phyloP scores from a whole-genome alignment of 2,113 vertebrate species.

The Micronisus gabar region DNA sequence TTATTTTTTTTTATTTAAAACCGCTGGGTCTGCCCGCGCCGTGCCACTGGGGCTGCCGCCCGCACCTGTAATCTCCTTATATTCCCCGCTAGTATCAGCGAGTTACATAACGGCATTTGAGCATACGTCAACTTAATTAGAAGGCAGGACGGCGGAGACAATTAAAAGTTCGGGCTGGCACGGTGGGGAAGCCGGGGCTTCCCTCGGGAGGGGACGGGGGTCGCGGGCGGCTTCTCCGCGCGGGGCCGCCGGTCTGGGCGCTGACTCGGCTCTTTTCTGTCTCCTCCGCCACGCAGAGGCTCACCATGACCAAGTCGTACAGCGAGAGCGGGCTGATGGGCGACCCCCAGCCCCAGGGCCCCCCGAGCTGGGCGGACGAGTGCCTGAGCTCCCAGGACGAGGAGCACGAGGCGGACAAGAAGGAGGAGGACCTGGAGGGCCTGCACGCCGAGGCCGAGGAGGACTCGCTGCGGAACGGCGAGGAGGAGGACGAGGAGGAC shows the following conservation, averaged over 20 bases:
- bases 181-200: not conserved
- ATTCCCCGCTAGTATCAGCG: conserved; percentile 6
- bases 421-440: conserved; percentile 64
- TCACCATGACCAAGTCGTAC: conserved; percentile 92
- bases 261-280: conserved; percentile 11
- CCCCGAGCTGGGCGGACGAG: conserved; percentile 79
- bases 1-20: not conserved
- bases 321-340: conserved; percentile 84
- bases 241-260: not conserved
- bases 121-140: not conserved
- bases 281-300: conserved; percentile 58
- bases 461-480: conserved; percentile 60
- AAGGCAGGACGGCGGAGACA: not conserved
- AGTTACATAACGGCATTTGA: conserved; percentile 61
- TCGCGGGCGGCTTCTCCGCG: not conserved
- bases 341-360: conserved; percentile 78
- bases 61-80: conserved; percentile 41
- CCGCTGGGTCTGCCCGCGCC: not conserved
- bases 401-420: conserved; percentile 79
- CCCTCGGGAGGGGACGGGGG: not conserved
- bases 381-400: conserved; percentile 83
- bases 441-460: conserved; percentile 64
- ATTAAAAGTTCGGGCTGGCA: not conserved
- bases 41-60: not conserved
- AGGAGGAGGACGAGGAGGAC: conserved; percentile 76